phyloP scores from a whole-genome alignment of 2,797 vertebrate genomes.

The Syndactyla subalaris region DNA sequence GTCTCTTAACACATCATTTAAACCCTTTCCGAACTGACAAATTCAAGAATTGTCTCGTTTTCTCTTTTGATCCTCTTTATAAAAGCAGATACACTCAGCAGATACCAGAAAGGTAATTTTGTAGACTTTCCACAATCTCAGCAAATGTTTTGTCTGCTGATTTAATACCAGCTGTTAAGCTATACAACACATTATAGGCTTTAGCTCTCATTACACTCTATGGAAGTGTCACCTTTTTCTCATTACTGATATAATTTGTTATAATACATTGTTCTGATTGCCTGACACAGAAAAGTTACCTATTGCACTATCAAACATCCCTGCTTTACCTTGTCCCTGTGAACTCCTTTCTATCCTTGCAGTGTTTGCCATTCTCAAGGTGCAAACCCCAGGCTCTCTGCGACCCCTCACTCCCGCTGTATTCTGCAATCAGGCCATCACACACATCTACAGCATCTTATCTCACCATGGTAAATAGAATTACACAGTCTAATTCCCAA shows the following conservation, averaged over 20 bases:
- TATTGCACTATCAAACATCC: background rate
- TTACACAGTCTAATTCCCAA: background rate
- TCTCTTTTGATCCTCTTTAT: background rate
- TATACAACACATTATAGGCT: background rate
- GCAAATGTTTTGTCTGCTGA: constrained; percentile 59
- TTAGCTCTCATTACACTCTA: constrained; percentile 26
- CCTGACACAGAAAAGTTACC: background rate
- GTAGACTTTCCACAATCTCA: constrained; percentile 35
- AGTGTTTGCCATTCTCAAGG: background rate
- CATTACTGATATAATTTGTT: background rate
- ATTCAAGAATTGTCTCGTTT: constrained; percentile 21
- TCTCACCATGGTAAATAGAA: background rate
- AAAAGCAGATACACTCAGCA: background rate
- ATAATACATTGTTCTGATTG: background rate
- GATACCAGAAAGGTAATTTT: constrained; percentile 30
- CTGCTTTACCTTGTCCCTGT: background rate
- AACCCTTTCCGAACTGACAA: constrained; percentile 7
- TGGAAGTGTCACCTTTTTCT: background rate
- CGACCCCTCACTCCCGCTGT: background rate
- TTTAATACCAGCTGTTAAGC: constrained; percentile 48
- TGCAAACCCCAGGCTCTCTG: background rate
- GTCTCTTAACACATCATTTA: constrained; percentile 22
- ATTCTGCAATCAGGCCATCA: background rate
- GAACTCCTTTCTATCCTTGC: background rate
- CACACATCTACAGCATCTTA: accelerated